Base-by-base conservation (phyloP, 2,888 invertebrate genomes). In the Beris chalybata region DNA sequence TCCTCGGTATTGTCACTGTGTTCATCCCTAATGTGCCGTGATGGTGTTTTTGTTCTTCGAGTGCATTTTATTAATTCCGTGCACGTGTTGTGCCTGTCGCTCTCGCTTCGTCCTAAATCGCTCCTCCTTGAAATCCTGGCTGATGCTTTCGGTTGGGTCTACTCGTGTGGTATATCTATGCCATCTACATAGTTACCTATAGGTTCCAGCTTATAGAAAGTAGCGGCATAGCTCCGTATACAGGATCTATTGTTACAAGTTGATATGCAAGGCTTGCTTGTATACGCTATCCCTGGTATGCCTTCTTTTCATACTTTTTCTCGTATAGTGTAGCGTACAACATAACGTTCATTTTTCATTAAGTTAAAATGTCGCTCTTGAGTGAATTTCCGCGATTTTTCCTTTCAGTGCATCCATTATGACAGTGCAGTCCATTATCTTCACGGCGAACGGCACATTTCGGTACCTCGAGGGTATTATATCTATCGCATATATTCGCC, bases 51-150 rank as follows among this genome's bases (percentile, higher is more conserved):
- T 64, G 59, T 69, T 67, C 69, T 67, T 56, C 54, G 66, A 66
- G 69, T 66, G 66, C 69, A 66, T 64, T 68, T 64, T 68, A 67
- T 67, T 69, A 69, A 67, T 66, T 69, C 59, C 59, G 43, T 61
- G 64, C 69, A 67, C 65, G 69, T 69, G 66, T 65, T 64, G 64
- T 15, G 43, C 38, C n/a, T 55, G 59, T 45, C 53, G 53, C 43
- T 13, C 29, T 58, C 48, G 32, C 22, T 50, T 30, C 59, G 45
- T 59, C 59, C 53, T 54, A 47, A 15, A 32, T 48, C 11, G n/a
- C 32, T 50, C 43, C 57, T 31, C 47, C 58, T 13, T 15, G 38
- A 38, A 38, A 38, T 9, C 38, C 29, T 56, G 31, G 50, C 32
- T 47, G 48, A 56, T 56, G 57, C 47, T 65, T 65, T 65, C 56